phyloP scores from a whole-genome alignment of 2,888 invertebrate species.

The Hypolimnas misippus region DNA sequence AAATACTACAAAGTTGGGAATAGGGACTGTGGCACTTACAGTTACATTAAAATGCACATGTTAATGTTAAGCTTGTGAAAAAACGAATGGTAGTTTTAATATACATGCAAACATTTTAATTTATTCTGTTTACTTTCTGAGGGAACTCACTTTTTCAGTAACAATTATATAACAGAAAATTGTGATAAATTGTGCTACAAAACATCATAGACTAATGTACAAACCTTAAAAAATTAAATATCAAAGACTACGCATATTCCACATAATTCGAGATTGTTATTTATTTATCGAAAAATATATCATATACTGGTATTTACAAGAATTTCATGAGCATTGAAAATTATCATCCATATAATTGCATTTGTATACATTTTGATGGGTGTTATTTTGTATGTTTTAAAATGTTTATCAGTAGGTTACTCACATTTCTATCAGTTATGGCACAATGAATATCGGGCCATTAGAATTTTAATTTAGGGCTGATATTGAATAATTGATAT shows the following conservation, averaged over 20 bases:
- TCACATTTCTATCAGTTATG: neutral
- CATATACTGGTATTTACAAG: neutral
- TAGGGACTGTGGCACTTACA: constrained; percentile 42
- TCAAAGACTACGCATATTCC: neutral
- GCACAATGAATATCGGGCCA: neutral
- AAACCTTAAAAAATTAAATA: neutral
- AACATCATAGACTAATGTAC: neutral
- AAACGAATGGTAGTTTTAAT: neutral
- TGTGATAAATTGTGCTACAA: constrained; percentile 1
- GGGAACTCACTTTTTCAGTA: neutral
- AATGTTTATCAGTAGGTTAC: neutral
- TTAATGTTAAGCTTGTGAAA: neutral
- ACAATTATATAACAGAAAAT: neutral
- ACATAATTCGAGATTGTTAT: neutral
- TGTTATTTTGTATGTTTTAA: neutral
- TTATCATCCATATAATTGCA: neutral
- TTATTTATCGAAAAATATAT: constrained; percentile 5
- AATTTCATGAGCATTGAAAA: constrained; percentile 1
- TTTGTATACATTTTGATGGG: neutral
- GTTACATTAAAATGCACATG: constrained; percentile 26
- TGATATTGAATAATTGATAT: too few relatives aligned
- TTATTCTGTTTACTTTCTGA: neutral
- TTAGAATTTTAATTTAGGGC: neutral
- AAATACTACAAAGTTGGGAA: constrained; percentile 9
- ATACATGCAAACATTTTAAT: neutral